Percentiles rank a stretch among this genome's conserved stretches.
Conservation (phyloP, 1,140 invertebrate species). For the Drosophila nannoptera region DNA sequence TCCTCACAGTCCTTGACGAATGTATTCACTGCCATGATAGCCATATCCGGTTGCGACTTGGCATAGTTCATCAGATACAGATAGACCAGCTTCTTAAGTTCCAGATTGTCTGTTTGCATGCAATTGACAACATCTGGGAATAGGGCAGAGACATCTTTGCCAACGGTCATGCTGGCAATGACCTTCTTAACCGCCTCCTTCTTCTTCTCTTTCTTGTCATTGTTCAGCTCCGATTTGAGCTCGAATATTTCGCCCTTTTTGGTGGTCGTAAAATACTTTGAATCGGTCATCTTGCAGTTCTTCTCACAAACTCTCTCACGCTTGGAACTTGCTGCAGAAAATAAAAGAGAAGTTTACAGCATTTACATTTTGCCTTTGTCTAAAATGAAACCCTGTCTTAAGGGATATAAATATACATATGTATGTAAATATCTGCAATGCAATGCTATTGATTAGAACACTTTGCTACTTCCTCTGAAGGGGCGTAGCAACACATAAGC, state of each 20-base stretch:
- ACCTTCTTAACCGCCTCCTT: constrained; percentile 99
- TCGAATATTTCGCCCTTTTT: constrained; percentile 99
- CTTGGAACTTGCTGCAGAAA: constrained; percentile 25
- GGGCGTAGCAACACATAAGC: constrained; percentile 32
- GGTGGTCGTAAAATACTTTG: constrained; percentile 99
- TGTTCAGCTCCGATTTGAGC: constrained; percentile 98
- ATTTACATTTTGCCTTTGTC: not conserved
- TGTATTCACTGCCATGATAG: constrained; percentile 99
- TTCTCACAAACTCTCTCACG: constrained; percentile 23
- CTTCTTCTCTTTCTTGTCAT: constrained; percentile 99
- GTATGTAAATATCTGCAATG: not conserved
- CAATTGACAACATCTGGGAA: constrained; percentile 99
- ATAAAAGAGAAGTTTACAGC: not conserved
- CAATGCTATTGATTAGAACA: constrained; percentile 27
- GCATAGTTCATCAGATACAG: constrained; percentile 99
- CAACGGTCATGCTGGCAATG: constrained; percentile 99
- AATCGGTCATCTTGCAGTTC: constrained; percentile 93
- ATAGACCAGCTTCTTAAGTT: constrained; percentile 99
- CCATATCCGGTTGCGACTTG: constrained; percentile 99
- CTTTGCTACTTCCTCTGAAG: constrained; percentile 22
- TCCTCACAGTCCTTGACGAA: constrained; percentile 99
- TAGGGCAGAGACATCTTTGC: constrained; percentile 95
- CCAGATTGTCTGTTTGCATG: constrained; percentile 99
- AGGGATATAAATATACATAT: not conserved
- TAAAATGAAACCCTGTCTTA: not conserved